Evolutionary conservation across 2,797 vertebrate genomes (phyloP).

Genomic region (Geotria australis): DNA sequence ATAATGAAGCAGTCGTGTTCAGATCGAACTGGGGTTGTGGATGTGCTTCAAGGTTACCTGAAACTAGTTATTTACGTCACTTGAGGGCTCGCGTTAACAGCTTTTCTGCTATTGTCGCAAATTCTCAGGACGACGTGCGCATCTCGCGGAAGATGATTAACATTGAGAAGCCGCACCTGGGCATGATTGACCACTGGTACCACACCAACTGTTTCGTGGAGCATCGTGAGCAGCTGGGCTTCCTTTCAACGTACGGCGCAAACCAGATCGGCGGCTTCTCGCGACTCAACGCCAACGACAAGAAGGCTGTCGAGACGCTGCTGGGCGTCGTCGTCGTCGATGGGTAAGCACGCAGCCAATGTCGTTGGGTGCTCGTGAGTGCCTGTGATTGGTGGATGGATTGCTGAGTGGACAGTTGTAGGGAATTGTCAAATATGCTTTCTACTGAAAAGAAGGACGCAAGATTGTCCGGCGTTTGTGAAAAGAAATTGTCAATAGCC

Average conservation of each 20-base stretch:
- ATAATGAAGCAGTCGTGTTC: too few relatives aligned
- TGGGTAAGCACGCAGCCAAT: conserved; percentile 23
- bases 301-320: conserved; percentile 54
- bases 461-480: too few relatives aligned
- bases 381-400: too few relatives aligned
- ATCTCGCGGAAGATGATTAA: conserved; percentile 77
- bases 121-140: conserved; percentile 46
- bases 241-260: conserved; percentile 33
- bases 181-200: conserved; percentile 95
- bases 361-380: too few relatives aligned
- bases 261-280: conserved; percentile 52
- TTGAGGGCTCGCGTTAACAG: background rate
- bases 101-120: background rate
- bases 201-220: conserved; percentile 57
- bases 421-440: too few relatives aligned
- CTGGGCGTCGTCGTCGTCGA: conserved; percentile 46
- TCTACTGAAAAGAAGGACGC: too few relatives aligned
- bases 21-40: too few relatives aligned
- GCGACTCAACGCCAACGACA: conserved; percentile 34
- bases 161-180: conserved; percentile 69
- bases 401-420: background rate
- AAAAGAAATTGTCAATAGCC: too few relatives aligned
- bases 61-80: background rate
- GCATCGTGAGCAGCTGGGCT: conserved; percentile 39
- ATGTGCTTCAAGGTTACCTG: background rate